These are phyloP conservation scores for Genyomyrus donnyi DNA, from an alignment of 2,113 vertebrate species.

Conservation along the genomic window DNA sequence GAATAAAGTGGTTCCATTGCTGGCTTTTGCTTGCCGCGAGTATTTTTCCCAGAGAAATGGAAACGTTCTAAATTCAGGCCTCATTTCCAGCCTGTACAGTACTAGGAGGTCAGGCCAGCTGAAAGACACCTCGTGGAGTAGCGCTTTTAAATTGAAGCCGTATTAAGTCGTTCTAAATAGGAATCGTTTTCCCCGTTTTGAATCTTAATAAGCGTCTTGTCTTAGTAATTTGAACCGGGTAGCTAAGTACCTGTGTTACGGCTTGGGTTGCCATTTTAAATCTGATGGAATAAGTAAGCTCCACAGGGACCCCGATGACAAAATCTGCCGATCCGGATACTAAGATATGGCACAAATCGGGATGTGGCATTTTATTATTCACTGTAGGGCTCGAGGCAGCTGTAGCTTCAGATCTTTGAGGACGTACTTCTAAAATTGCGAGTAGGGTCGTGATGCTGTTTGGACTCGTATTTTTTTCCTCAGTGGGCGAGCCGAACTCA, in stretches of 20 bases:
- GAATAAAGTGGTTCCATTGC: constrained; percentile 7
- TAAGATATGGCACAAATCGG: neutral
- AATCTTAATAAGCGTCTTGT: neutral
- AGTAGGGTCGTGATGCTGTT: neutral
- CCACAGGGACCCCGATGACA: neutral
- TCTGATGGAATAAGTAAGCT: neutral
- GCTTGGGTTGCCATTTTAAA: neutral
- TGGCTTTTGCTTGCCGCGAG: neutral
- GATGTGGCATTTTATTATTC: neutral
- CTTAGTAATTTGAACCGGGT: neutral
- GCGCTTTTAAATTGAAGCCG: neutral
- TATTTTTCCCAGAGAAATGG: neutral
- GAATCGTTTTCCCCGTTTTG: neutral
- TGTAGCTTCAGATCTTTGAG: neutral
- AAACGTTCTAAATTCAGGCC: neutral
- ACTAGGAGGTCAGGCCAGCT: neutral
- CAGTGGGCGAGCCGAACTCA: neutral
- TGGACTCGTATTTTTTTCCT: neutral
- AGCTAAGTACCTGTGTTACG: neutral
- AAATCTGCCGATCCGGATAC: neutral
- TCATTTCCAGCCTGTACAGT: neutral
- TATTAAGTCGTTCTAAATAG: neutral
- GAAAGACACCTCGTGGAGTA: neutral
- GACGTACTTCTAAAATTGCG: neutral
- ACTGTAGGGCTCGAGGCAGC: neutral